A percentile compares a stretch with the other conserved stretches of the same genome.
phyloP scores from a whole-genome alignment of 2,797 vertebrate species.

The Apodemus agrarius region DNA sequence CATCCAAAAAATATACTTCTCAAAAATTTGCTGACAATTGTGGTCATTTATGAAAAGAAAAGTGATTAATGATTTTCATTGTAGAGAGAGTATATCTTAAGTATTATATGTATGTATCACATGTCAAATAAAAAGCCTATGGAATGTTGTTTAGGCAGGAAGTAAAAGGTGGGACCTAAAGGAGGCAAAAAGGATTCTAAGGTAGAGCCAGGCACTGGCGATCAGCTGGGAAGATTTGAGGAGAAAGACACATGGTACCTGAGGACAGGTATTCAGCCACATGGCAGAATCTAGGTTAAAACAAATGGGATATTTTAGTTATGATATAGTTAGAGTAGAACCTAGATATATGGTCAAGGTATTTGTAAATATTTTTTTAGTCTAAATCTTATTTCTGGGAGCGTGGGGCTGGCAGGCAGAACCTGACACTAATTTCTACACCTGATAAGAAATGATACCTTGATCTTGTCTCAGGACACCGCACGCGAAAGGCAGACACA shows the following conservation, averaged over 20 bases:
- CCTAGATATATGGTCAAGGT: neutral
- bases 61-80: neutral
- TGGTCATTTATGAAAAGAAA: conserved; percentile 1
- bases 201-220: neutral
- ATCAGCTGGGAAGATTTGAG: neutral
- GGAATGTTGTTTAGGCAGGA: neutral
- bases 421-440: neutral
- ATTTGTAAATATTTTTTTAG: neutral
- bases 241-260: neutral
- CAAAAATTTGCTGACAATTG: neutral
- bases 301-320: neutral
- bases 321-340: neutral
- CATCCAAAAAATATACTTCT: neutral
- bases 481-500: too few species aligned
- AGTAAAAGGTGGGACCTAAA: neutral
- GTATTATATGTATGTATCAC: neutral
- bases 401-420: neutral
- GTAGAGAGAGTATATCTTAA: neutral
- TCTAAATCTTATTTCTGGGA: neutral
- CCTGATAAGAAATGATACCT: neutral
- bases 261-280: neutral
- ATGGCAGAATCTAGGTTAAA: neutral
- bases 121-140: neutral
- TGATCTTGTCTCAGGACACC: too few species aligned
- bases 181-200: neutral